These are phyloP conservation scores for Platycnemis pennipes DNA, from an alignment of 2,888 invertebrate genomes.

Conservation along the genomic window DNA sequence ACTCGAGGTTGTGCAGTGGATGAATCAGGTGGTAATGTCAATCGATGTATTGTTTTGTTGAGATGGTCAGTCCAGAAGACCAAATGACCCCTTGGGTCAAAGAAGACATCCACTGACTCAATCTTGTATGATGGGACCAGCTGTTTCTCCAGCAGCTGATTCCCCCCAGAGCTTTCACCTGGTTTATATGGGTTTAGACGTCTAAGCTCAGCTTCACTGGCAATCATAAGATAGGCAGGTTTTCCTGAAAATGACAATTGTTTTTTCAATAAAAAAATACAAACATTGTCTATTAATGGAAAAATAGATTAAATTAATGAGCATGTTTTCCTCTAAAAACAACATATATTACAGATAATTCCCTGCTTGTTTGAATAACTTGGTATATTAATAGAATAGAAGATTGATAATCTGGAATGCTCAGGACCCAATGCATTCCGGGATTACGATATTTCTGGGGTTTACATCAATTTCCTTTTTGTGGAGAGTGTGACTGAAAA, in stretches of 20 bases:
- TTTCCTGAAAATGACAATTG: constrained; percentile 79
- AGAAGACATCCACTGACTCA: constrained; percentile 80
- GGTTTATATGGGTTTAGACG: constrained; percentile 84
- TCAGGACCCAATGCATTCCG: no score
- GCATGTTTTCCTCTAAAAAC: no score
- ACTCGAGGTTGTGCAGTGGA: constrained; percentile 32
- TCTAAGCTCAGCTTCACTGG: constrained; percentile 83
- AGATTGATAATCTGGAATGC: no score
- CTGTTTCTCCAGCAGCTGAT: constrained; percentile 76
- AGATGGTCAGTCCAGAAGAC: constrained; percentile 80
- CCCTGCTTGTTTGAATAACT: no score
- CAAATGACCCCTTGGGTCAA: constrained; percentile 76
- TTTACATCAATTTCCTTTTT: no score
- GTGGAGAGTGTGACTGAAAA: no score
- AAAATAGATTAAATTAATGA: no score
- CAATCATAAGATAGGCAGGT: constrained; percentile 84
- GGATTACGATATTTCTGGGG: no score
- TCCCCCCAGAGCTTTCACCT: constrained; percentile 78
- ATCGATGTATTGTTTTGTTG: constrained; percentile 78
- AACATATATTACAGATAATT: no score
- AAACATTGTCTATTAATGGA: no score
- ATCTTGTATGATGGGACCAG: constrained; percentile 79
- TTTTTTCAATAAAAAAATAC: no score
- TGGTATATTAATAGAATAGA: no score
- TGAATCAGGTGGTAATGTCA: constrained; percentile 71